These are phyloP conservation scores for Bombus pascuorum DNA, from an alignment of 1,140 invertebrate species.

Conservation along the genomic window DNA sequence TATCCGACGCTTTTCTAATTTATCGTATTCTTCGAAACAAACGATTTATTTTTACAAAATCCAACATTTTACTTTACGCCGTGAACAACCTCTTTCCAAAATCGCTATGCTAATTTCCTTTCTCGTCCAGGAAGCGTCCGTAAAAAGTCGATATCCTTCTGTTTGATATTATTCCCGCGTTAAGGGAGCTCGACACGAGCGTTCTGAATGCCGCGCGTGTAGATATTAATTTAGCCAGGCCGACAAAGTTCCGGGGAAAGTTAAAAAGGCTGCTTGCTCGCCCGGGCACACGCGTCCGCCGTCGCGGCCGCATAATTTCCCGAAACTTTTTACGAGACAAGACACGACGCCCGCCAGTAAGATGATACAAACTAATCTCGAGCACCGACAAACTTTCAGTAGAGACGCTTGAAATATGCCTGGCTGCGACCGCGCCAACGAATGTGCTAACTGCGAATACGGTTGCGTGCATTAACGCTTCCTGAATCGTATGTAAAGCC, in stretches of 20 bases:
- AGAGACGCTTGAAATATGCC: constrained; percentile 31
- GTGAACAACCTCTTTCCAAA: not conserved
- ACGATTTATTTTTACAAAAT: not conserved
- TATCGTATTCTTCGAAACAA: not conserved
- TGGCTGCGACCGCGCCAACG: not conserved
- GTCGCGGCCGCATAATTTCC: constrained; percentile 39
- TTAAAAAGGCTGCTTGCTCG: constrained; percentile 29
- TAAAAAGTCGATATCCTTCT: not conserved
- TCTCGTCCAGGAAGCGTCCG: no score
- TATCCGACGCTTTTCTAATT: no score
- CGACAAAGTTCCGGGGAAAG: constrained; percentile 5
- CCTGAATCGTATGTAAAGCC: not conserved
- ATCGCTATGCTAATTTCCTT: not conserved
- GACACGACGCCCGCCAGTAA: constrained; percentile 5
- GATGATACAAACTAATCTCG: constrained; percentile 38
- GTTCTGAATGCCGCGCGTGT: constrained; percentile 28
- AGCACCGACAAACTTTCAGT: constrained; percentile 32
- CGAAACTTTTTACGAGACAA: constrained; percentile 35
- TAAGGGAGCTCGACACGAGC: not conserved
- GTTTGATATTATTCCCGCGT: constrained; percentile 1
- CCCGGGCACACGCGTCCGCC: constrained; percentile 14
- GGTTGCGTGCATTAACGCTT: constrained; percentile 50
- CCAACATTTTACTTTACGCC: not conserved
- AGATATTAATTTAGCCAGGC: constrained; percentile 46
- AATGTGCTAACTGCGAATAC: not conserved